Conservation (phyloP, 2,797 vertebrate species). For the Scolopax bukidnonensis region DNA sequence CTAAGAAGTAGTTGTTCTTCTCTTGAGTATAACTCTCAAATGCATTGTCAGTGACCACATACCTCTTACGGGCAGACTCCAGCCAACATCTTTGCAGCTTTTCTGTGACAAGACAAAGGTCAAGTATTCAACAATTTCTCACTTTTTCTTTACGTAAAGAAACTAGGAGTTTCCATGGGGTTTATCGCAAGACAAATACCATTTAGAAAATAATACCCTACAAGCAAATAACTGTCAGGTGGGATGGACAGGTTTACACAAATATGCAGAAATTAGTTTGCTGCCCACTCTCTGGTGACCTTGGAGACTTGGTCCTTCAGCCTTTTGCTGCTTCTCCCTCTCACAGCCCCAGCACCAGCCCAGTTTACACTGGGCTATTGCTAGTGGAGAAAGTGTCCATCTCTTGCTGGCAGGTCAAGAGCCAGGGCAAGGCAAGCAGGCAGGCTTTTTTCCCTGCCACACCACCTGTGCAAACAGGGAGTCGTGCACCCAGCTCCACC, state of each 20-base stretch:
- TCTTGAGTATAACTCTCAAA: not conserved
- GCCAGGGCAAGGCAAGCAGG: not conserved
- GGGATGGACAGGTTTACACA: not conserved
- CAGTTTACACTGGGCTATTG: not conserved
- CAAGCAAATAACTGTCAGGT: not conserved
- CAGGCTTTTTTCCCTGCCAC: not conserved
- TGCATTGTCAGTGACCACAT: not conserved
- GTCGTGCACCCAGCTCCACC: not conserved
- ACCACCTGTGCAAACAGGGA: not conserved
- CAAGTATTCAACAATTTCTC: not conserved
- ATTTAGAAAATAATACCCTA: not conserved
- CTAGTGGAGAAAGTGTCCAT: not conserved
- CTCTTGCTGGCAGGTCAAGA: not conserved
- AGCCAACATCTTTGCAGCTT: not conserved
- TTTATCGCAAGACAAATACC: not conserved
- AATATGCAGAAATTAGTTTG: not conserved
- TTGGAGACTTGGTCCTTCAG: not conserved
- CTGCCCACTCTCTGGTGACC: fast-evolving
- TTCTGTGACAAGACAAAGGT: not conserved
- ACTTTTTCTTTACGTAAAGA: not conserved
- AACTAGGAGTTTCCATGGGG: fast-evolving
- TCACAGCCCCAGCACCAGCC: not conserved
- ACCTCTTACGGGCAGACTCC: not conserved
- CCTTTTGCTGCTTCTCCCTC: not conserved
- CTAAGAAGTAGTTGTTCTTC: not conserved